Conservation (phyloP, 1,140 invertebrate species). For the Metaphire vulgaris region DNA sequence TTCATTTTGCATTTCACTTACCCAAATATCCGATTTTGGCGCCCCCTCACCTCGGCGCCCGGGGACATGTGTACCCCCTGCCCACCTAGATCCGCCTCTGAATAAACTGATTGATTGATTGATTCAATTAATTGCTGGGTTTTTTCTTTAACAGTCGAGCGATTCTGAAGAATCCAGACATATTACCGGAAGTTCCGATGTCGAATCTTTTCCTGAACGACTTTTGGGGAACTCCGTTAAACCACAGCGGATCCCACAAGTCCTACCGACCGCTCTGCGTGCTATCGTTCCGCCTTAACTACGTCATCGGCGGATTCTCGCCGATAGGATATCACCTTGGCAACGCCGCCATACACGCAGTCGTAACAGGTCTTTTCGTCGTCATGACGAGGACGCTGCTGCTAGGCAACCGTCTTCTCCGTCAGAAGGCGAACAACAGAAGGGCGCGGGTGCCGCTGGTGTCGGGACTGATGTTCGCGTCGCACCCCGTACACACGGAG, state of each 20-base stretch:
- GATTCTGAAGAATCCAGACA: slow-evolving; percentile 87
- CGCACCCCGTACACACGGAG: slow-evolving; percentile 62
- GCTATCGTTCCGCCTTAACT: slow-evolving; percentile 83
- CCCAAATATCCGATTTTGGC: too few relatives aligned
- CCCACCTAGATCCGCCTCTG: too few relatives aligned
- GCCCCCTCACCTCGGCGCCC: too few relatives aligned
- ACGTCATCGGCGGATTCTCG: slow-evolving; percentile 47
- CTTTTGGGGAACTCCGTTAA: slow-evolving; percentile 96
- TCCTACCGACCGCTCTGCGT: slow-evolving; percentile 91
- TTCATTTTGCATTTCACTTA: too few relatives aligned
- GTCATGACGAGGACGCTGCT: slow-evolving; percentile 35
- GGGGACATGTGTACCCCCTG: too few relatives aligned
- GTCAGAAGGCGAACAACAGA: too few relatives aligned
- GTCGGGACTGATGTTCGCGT: slow-evolving; percentile 53
- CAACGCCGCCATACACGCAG: slow-evolving; percentile 52
- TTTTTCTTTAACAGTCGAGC: slow-evolving; percentile 56
- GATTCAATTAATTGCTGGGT: too few relatives aligned
- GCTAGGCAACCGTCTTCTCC: background rate
- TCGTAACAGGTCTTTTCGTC: slow-evolving; percentile 50
- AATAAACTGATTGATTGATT: too few relatives aligned
- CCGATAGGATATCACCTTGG: slow-evolving; percentile 55
- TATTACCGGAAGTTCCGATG: slow-evolving; percentile 79
- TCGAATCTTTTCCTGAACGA: slow-evolving; percentile 89
- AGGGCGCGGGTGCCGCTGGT: slow-evolving; percentile 58
- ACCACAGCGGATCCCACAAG: slow-evolving; percentile 84